phyloP scores from a whole-genome alignment of 2,888 invertebrate species.

The Timema podura region DNA sequence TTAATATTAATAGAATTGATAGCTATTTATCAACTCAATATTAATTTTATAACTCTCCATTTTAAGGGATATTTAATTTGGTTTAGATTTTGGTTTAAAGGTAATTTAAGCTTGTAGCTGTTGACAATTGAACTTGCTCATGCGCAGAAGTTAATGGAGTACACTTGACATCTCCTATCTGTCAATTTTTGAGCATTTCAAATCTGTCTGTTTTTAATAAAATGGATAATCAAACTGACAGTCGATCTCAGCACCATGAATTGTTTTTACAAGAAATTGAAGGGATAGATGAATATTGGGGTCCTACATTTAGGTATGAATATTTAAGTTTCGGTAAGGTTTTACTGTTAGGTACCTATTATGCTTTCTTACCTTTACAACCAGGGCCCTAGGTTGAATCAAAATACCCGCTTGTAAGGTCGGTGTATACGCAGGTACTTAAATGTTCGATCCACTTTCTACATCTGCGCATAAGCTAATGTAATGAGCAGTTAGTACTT shows the following conservation, averaged over 20 bases:
- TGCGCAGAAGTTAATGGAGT: not conserved
- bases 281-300: slow-evolving; percentile 88
- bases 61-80: too few relatives aligned
- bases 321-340: not conserved
- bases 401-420: slow-evolving; percentile 23
- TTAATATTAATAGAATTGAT: too few relatives aligned
- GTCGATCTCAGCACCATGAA: slow-evolving; percentile 50
- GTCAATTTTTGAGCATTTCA: too few relatives aligned
- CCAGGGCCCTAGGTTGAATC: slow-evolving; percentile 11
- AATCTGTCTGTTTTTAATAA: not conserved
- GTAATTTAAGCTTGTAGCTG: too few relatives aligned
- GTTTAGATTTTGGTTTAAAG: too few relatives aligned
- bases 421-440: slow-evolving; percentile 27
- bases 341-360: not conserved
- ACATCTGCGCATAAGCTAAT: slow-evolving; percentile 25
- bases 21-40: too few relatives aligned
- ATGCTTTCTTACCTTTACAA: too few relatives aligned
- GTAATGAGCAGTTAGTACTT: not conserved
- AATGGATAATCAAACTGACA: slow-evolving; percentile 31
- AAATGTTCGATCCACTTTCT: slow-evolving; percentile 28
- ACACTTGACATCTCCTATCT: too few relatives aligned
- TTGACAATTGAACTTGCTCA: not conserved
- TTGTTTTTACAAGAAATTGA: slow-evolving; percentile 74
- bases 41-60: too few relatives aligned
- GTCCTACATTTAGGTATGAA: slow-evolving; percentile 76